phyloP scores from a whole-genome alignment of 2,888 invertebrate genomes.

The Lypha dubia region DNA sequence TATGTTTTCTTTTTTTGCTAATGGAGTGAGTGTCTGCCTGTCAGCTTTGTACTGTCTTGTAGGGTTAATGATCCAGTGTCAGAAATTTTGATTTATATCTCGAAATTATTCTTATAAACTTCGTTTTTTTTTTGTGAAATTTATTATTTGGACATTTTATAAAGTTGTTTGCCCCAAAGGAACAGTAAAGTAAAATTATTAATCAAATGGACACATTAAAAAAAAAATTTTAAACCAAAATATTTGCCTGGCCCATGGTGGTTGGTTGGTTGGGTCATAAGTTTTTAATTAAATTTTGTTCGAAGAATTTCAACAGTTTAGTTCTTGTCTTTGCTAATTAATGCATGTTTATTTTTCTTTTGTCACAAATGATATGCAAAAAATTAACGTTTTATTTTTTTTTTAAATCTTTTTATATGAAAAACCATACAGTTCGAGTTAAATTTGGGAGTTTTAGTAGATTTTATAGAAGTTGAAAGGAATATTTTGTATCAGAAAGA shows the following conservation, averaged over 20 bases:
- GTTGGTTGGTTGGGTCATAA: constrained; percentile 3
- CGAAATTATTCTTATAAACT: constrained; percentile 46
- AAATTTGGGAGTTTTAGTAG: too few species aligned
- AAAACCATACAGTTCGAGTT: too few species aligned
- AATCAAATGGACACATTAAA: constrained; percentile 51
- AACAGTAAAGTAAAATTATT: constrained; percentile 38
- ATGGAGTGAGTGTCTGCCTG: constrained; percentile 40
- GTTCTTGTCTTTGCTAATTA: too few species aligned
- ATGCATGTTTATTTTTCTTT: too few species aligned
- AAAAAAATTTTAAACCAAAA: constrained; percentile 8
- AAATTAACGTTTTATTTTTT: too few species aligned
- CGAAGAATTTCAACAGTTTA: too few species aligned
- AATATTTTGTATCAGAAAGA: too few species aligned
- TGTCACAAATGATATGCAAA: too few species aligned
- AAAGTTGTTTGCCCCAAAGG: constrained; percentile 42
- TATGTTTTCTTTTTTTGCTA: too few species aligned
- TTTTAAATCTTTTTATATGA: too few species aligned
- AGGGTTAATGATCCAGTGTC: constrained; percentile 66
- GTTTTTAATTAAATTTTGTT: constrained; percentile 45
- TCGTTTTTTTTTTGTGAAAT: constrained; percentile 5
- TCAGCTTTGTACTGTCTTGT: constrained; percentile 46
- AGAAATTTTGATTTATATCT: constrained; percentile 67
- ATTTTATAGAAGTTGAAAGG: too few species aligned
- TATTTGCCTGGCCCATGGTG: not conserved
- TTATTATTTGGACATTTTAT: constrained; percentile 29